Percentiles rank a stretch among this genome's conserved stretches.
These are phyloP conservation scores for Egretta garzetta DNA, from an alignment of 2,113 vertebrate genomes.

Conservation along the genomic window DNA sequence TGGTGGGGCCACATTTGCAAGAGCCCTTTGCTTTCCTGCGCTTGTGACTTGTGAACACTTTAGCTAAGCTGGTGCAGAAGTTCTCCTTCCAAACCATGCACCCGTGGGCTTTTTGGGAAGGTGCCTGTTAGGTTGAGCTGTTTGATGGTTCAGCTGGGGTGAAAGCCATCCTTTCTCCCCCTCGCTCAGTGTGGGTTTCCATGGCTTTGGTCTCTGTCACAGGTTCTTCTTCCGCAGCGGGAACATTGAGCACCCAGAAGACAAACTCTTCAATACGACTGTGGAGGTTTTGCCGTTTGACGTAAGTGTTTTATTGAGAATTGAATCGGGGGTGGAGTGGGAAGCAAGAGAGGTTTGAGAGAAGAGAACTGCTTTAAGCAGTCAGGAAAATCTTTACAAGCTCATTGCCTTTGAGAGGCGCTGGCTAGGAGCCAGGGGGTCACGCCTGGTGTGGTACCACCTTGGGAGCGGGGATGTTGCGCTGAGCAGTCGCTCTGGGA, in stretches of 20 bases:
- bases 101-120: background rate
- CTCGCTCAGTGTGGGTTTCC: background rate
- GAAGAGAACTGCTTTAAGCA: background rate
- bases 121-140: background rate
- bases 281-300: slow-evolving; percentile 97
- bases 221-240: slow-evolving; percentile 98
- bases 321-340: background rate
- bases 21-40: background rate
- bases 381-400: background rate
- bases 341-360: background rate
- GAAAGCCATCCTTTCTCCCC: background rate
- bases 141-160: background rate
- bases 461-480: accelerated
- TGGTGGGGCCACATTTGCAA: background rate
- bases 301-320: slow-evolving; percentile 78
- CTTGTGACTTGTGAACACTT: background rate
- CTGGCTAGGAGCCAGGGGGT: background rate
- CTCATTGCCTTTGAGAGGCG: background rate
- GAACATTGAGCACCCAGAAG: slow-evolving; percentile 96
- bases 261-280: slow-evolving; percentile 96
- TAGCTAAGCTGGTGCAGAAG: background rate
- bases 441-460: background rate
- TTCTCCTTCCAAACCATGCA: background rate
- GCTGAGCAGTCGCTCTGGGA: background rate
- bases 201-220: slow-evolving; percentile 26